Base-by-base conservation (phyloP, 1,140 invertebrate genomes). In the Drepana arcuata region DNA sequence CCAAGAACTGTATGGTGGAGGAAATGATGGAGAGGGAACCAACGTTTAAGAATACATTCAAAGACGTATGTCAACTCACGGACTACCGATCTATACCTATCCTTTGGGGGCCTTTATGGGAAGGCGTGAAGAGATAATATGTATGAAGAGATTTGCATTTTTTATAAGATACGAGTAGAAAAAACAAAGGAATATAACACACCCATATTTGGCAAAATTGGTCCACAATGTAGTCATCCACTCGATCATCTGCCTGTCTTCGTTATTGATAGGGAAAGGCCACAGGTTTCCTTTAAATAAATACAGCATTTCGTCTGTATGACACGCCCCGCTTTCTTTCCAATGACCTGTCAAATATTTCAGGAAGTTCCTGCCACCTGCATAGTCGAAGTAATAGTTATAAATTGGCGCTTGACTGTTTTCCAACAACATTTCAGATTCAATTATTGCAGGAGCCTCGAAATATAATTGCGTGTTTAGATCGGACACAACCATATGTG, bases 141-240 rank as follows among this genome's bases (percentile, higher is more conserved):
- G 18, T 4, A 9, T 4, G 18, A 21, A 21, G 9, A 21, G 9
- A 9, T 21, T 21, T 5, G 4, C 9, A 9, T 21, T 4, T 21
- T n/a, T 23, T 26, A 34, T 27, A 18, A 12, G 2, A 12, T 18
- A 34, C 2, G 6, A 28, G 16, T 15, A 34, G 27, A 34, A 27
- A 30, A 28, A 12, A 21, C 16, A 13, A 7, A 18, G 26, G 9
- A 11, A 13, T 34, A 14, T 26, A 34, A 56, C 69, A 13, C 53
- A 78, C 77, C 73, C 65, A 46, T 69, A 71, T 56, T 78, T 81
- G 2, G 77, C 77, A 46, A 81, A 81, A 41, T 81, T 70, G 5
- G 68, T 71, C 77, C 73, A 78, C 42, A 81, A 33, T 11, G 47
- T 62, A 1, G 73, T 78, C 41, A 81, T 55, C 12, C 35, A 41